These are phyloP conservation scores for Phrynosoma platyrhinos DNA, from an alignment of 2,113 vertebrate genomes.

Conservation along the genomic window DNA sequence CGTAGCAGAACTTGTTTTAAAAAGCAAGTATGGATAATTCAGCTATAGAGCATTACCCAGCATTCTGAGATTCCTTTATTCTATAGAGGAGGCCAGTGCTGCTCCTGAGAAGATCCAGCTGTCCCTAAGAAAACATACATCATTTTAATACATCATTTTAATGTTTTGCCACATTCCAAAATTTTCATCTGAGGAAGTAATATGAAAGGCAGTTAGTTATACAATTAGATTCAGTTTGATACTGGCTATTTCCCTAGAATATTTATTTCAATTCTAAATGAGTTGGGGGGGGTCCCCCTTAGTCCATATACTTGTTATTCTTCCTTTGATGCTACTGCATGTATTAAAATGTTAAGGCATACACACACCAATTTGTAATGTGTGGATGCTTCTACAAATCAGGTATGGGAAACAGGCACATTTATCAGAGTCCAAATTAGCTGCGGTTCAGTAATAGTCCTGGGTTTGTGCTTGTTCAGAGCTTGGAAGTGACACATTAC, in stretches of 20 bases:
- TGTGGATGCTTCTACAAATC: neutral
- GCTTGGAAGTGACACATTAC: neutral
- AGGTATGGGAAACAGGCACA: neutral
- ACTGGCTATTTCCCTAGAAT: neutral
- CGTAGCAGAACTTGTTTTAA: neutral
- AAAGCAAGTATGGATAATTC: neutral
- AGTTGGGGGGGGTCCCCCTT: neutral
- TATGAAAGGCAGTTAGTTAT: neutral
- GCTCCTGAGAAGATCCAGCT: slow-evolving; percentile 93
- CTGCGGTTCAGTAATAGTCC: neutral
- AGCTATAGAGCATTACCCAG: slow-evolving; percentile 79
- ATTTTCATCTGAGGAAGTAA: neutral
- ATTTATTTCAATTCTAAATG: neutral
- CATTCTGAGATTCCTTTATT: slow-evolving; percentile 90
- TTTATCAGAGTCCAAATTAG: neutral
- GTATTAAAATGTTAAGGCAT: neutral
- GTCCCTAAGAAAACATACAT: slow-evolving; percentile 81
- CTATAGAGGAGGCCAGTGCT: slow-evolving; percentile 93
- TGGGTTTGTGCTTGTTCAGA: neutral
- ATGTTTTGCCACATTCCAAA: neutral
- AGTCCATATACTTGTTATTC: neutral
- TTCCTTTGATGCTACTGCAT: neutral
- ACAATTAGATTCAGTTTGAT: neutral
- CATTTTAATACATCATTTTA: neutral
- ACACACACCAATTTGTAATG: neutral